These are phyloP conservation scores for Falcaria lacertinaria DNA, from an alignment of 2,888 invertebrate genomes.

Conservation along the genomic window DNA sequence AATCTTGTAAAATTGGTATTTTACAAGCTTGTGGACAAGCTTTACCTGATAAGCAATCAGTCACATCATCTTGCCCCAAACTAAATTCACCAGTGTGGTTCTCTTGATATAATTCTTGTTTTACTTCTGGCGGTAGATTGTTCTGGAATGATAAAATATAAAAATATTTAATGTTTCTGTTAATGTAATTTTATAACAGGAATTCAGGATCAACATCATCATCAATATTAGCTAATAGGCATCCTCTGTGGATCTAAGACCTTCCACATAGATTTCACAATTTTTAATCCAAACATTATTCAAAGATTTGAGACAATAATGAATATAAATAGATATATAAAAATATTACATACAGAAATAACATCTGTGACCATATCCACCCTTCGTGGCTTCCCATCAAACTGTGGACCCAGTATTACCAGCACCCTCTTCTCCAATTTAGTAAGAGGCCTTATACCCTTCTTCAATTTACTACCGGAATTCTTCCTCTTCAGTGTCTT, in stretches of 20 bases:
- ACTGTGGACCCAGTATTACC: conserved; percentile 48
- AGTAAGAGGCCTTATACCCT: conserved; percentile 38
- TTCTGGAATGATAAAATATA: conserved; percentile 28
- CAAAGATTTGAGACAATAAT: no score
- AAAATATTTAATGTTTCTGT: not conserved
- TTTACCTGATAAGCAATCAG: conserved; percentile 43
- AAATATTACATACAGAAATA: conserved; percentile 34
- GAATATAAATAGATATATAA: no score
- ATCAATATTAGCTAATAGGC: no score
- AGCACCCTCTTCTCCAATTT: conserved; percentile 52
- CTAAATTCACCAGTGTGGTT: conserved; percentile 28
- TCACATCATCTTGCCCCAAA: conserved; percentile 24
- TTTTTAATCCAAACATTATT: no score
- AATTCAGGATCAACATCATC: no score
- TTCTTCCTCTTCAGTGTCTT: conserved; percentile 35
- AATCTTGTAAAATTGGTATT: no score
- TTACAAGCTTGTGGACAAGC: no score
- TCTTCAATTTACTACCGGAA: conserved; percentile 24
- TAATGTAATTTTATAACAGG: no score
- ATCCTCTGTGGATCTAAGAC: no score
- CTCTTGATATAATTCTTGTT: conserved; percentile 39
- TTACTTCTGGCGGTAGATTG: conserved; percentile 38
- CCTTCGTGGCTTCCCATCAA: conserved; percentile 35
- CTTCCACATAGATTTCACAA: no score
- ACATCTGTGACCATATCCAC: conserved; percentile 21